A percentile compares a stretch with the other conserved stretches of the same genome.
Evolutionary conservation across 1,140 invertebrate species (phyloP).

Genomic region (Anastrepha obliqua): DNA sequence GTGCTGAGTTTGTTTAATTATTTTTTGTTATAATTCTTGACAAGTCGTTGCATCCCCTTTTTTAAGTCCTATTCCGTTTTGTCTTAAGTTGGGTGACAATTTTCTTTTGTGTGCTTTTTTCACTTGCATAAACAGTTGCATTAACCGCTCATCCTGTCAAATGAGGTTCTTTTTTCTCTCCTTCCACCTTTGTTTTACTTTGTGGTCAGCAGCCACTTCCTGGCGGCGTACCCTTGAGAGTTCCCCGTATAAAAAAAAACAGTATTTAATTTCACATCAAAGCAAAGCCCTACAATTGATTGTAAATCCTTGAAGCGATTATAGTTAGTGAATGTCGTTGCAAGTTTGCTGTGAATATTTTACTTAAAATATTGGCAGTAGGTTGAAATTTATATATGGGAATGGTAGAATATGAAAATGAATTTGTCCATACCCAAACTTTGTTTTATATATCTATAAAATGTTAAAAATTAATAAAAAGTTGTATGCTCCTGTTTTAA

Average conservation of each 20-base stretch:
- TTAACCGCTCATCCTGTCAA: background rate
- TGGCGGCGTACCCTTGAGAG: background rate
- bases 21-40: too few relatives aligned
- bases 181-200: background rate
- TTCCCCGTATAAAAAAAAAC: background rate
- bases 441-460: too few relatives aligned
- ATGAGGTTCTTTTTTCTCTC: background rate
- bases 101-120: background rate
- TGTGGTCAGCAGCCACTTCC: slow-evolving; percentile 1
- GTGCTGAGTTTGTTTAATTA: too few relatives aligned
- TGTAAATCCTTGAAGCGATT: background rate
- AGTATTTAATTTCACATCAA: background rate
- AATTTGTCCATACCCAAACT: too few relatives aligned
- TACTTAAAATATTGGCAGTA: background rate
- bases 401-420: too few relatives aligned
- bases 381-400: too few relatives aligned
- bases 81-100: background rate
- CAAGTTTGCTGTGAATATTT: background rate
- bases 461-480: too few relatives aligned
- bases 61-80: too few relatives aligned
- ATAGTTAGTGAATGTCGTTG: background rate
- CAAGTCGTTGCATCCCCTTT: too few relatives aligned
- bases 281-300: background rate
- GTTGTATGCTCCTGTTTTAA: too few relatives aligned
- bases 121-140: background rate